Percentiles rank a stretch among this genome's conserved stretches.
Evolutionary conservation across 2,888 invertebrate genomes (phyloP).

Genomic region (Candidula unifasciata): DNA sequence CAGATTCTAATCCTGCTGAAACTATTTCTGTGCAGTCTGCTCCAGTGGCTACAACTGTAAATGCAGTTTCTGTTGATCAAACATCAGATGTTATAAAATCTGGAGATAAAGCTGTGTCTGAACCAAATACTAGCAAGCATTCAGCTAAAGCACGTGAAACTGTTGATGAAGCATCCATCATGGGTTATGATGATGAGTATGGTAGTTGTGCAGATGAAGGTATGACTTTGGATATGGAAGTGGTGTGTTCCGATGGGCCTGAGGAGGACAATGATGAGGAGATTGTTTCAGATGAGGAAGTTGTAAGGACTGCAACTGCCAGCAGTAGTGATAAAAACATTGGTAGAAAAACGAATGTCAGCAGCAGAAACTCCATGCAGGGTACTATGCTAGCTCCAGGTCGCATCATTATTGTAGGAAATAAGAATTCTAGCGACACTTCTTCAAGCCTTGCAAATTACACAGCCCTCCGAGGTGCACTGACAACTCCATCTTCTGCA

Average conservation of each 20-base stretch:
- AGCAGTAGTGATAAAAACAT: neutral
- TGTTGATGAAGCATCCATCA: constrained; percentile 23
- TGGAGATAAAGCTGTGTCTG: neutral
- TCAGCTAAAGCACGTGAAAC: neutral
- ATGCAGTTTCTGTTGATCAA: neutral
- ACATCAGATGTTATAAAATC: neutral
- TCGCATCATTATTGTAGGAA: no score
- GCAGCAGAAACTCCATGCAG: no score
- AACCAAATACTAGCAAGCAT: neutral
- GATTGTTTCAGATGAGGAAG: neutral
- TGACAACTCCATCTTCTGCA: neutral
- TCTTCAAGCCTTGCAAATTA: neutral
- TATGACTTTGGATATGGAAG: constrained; percentile 48
- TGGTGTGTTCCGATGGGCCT: constrained; percentile 3
- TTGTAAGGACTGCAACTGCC: neutral
- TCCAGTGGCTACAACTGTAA: neutral
- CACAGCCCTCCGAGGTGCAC: constrained; percentile 6
- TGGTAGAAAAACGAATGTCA: no score
- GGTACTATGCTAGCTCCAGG: no score
- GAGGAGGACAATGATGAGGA: constrained; percentile 20
- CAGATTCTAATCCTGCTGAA: neutral
- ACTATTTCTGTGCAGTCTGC: neutral
- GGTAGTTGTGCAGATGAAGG: constrained; percentile 4
- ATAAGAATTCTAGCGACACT: neutral
- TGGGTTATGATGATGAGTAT: constrained; percentile 37